phyloP scores from a whole-genome alignment of 1,140 invertebrate species.

The Drosophila kikkawai region DNA sequence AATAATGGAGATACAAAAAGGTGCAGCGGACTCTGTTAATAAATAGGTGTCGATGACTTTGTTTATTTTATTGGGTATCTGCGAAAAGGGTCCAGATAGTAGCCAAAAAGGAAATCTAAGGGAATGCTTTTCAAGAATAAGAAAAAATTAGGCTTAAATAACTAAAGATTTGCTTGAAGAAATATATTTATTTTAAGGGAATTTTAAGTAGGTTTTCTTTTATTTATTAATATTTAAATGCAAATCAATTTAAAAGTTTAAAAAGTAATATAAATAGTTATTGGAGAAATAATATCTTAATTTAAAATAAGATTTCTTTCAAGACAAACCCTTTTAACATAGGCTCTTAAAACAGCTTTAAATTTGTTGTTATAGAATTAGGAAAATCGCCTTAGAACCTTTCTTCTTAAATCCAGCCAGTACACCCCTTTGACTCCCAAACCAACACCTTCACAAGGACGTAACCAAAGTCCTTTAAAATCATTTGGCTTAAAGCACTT shows the following conservation, averaged over 20 bases:
- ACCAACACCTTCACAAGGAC: not conserved
- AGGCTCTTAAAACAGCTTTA: not conserved
- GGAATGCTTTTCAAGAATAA: not conserved
- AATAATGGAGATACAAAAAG: slow-evolving; percentile 5
- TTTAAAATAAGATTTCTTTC: not conserved
- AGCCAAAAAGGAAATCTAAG: not conserved
- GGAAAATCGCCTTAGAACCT: not conserved
- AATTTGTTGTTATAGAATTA: not conserved
- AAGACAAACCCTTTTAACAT: not conserved
- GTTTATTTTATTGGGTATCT: not conserved
- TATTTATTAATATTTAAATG: no score
- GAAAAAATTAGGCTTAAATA: not conserved
- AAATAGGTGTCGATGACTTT: slow-evolving; percentile 17
- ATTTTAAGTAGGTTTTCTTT: no score
- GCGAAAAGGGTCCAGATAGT: not conserved
- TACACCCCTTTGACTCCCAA: not conserved
- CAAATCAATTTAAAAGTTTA: not conserved
- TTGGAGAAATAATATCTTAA: not conserved
- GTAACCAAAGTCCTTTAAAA: slow-evolving; percentile 31
- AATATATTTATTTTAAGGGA: not conserved
- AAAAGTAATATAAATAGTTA: not conserved
- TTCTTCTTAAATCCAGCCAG: not conserved
- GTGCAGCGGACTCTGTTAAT: not conserved
- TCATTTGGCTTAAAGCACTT: slow-evolving; percentile 48
- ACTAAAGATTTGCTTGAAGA: not conserved